Percentiles rank a stretch among this genome's conserved stretches.
Evolutionary conservation across 35 echinoderm and acorn worm species (phyloP).

Genomic region (Lytechinus variegatus): DNA sequence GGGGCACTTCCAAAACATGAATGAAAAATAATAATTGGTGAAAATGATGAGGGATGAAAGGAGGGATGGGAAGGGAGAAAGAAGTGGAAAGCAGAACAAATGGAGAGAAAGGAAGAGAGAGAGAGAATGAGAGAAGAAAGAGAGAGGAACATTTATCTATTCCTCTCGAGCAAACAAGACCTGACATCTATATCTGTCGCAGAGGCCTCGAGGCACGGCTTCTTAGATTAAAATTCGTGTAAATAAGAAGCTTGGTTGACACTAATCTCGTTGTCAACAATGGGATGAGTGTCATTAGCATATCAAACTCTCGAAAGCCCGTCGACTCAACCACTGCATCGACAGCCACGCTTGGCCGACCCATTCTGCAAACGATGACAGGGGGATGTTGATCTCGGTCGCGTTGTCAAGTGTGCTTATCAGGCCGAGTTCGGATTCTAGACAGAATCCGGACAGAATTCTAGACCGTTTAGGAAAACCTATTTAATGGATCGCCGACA

Average conservation of each 20-base stretch:
- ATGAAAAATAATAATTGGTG: no score
- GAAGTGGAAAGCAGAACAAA: not conserved
- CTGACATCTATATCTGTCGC: constrained; percentile 11
- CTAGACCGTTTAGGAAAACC: not conserved
- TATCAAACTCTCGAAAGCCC: not conserved
- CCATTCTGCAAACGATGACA: not conserved
- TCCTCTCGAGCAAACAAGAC: not conserved
- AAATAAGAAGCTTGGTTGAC: not conserved
- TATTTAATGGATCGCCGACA: not conserved
- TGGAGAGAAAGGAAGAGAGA: not conserved
- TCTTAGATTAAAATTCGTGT: constrained; percentile 14
- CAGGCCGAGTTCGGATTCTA: not conserved
- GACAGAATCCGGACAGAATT: no score
- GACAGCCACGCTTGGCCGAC: not conserved
- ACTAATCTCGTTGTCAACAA: constrained; percentile 3
- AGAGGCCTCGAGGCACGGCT: not conserved
- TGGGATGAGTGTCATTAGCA: not conserved
- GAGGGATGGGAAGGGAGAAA: not conserved
- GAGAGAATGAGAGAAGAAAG: not conserved
- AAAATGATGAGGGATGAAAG: no score
- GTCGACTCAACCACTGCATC: not conserved
- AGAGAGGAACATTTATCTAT: no score
- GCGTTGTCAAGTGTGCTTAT: not conserved
- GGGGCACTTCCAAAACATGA: no score
- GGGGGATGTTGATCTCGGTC: not conserved